Evolutionary conservation across 2,888 invertebrate species (phyloP), one percentile per base, ranked within the genome.

Genomic region (Ypsolopha sequella): DNA sequence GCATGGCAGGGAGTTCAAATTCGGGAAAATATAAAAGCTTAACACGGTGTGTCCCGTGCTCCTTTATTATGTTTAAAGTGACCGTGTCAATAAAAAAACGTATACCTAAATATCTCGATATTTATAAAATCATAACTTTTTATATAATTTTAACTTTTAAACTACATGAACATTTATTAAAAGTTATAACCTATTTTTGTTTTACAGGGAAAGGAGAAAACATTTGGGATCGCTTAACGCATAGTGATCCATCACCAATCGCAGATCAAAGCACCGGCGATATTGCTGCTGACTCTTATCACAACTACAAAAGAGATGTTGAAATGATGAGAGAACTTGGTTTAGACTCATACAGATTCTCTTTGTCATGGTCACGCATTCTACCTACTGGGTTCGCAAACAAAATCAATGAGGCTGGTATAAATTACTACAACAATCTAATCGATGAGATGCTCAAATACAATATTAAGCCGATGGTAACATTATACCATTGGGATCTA

Each of bases 191-290:
- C n/a, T 24, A 24, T 39, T 39, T n/a, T 39, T n/a, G 2, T 43
- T 43, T 50, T 49, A 9, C 50, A 55, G 81, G 76, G 33, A 85
- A 84, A 58, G 77, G 80, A 9, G 76, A 75, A 59, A 85, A 80
- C 43, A 87, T 88, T 47, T 89, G 89, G 90, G 90, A 90, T 66
- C 72, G 64, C 53, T 72, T 87, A 58, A 73, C 85, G 6, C 84
- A 85, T 56, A 67, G 66, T 1, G 55, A 58, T 52, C 73, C 80
- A 0, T 84, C 86, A 10, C 73, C 76, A 53, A 80, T 89, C 14
- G 68, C 52, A 1, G 80, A 88, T 60, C 60, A 73, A 14, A 78
- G 81, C 43, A 88, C 81, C 55, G 89, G 76, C 0, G 88, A 89
- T 59, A 64, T 87, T 6, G 73, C 88, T 1, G 73, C 87, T 41